Percentiles rank a stretch among this genome's conserved stretches.
Evolutionary conservation across 2,113 vertebrate genomes (phyloP).

Genomic region (Delphinus delphis): DNA sequence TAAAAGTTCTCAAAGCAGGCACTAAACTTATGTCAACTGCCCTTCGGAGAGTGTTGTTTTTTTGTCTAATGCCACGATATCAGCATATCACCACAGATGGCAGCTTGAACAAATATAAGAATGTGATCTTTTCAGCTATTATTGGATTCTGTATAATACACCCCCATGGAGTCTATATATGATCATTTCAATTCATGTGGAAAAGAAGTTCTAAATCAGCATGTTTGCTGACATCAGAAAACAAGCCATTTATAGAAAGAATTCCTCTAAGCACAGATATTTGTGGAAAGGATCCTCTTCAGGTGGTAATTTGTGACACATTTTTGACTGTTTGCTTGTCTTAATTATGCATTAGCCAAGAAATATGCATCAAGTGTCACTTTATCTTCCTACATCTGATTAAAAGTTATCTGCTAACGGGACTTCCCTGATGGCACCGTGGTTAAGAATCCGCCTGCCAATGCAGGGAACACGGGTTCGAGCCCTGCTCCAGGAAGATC

Average conservation of each 20-base stretch:
- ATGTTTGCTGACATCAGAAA: conserved; percentile 54
- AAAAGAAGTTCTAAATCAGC: conserved; percentile 32
- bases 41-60: not conserved
- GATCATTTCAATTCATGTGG: not conserved
- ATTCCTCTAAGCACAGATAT: not conserved
- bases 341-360: not conserved
- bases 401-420: not conserved
- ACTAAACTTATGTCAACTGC: not conserved
- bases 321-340: not conserved
- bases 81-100: not conserved
- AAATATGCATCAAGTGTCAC: not conserved
- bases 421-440: no score
- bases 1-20: not conserved
- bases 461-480: no score
- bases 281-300: not conserved
- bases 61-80: not conserved
- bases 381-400: not conserved
- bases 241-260: conserved; percentile 34
- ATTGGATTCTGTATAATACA: not conserved
- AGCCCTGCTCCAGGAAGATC: no score
- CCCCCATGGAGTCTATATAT: not conserved
- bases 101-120: not conserved
- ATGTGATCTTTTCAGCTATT: conserved; percentile 5
- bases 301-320: not conserved
- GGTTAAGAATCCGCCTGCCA: no score